Percentiles rank a stretch among this genome's conserved stretches.
Evolutionary conservation across 2,888 invertebrate genomes (phyloP).

Genomic region (Sinelater perroti): DNA sequence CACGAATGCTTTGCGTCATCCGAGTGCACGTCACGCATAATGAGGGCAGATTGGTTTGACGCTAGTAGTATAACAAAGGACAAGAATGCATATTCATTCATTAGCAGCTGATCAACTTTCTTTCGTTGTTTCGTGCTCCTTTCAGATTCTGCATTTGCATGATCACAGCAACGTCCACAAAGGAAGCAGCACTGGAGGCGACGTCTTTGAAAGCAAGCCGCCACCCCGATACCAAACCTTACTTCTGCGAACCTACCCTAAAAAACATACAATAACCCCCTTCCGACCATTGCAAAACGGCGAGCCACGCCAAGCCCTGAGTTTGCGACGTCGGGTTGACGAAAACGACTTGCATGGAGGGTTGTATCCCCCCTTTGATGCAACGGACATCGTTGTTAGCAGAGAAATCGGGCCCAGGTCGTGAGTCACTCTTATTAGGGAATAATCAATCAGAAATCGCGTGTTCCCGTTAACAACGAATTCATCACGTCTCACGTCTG

Average conservation of each 20-base stretch:
- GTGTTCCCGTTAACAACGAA: constrained; percentile 26
- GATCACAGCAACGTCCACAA: not conserved
- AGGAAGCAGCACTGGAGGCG: not conserved
- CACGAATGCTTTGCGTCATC: too few species aligned
- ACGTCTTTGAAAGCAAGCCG: too few species aligned
- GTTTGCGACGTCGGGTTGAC: constrained; percentile 46
- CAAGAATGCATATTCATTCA: too few species aligned
- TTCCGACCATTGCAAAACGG: constrained; percentile 53
- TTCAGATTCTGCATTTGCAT: not conserved
- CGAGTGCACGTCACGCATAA: too few species aligned
- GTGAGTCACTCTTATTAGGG: constrained; percentile 53
- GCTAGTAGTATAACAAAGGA: too few species aligned
- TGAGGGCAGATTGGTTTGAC: too few species aligned
- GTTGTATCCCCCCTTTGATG: constrained; percentile 52
- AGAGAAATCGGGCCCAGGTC: constrained; percentile 52
- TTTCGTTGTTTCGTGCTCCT: not conserved
- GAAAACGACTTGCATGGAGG: constrained; percentile 51
- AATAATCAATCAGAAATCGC: constrained; percentile 47
- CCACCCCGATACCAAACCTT: constrained; percentile 30
- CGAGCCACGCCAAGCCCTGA: constrained; percentile 48
- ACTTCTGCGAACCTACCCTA: constrained; percentile 37
- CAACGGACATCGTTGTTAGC: constrained; percentile 49
- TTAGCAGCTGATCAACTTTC: too few species aligned
- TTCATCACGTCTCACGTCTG: too few species aligned
- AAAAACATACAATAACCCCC: constrained; percentile 50